phyloP scores from a whole-genome alignment of 2,888 invertebrate genomes.

The Tipula confusa region DNA sequence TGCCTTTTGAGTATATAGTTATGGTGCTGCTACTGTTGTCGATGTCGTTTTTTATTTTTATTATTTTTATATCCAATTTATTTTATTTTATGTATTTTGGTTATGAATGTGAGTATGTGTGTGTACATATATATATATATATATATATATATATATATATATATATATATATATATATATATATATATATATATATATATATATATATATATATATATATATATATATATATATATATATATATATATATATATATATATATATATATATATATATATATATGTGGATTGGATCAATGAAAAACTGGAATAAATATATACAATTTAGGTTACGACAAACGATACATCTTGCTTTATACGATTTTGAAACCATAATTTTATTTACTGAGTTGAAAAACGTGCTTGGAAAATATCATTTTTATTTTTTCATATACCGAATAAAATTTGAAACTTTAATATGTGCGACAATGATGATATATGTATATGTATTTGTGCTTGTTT shows the following conservation, averaged over 20 bases:
- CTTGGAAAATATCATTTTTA: too few relatives aligned
- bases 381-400: conserved; percentile 20
- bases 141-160: too few relatives aligned
- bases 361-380: background rate
- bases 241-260: too few relatives aligned
- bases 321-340: background rate
- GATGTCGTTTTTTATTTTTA: background rate
- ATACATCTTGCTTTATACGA: background rate
- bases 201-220: too few relatives aligned
- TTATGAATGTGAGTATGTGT: background rate
- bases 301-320: background rate
- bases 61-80: background rate
- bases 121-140: too few relatives aligned
- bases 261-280: too few relatives aligned
- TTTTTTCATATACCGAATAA: background rate
- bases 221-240: too few relatives aligned
- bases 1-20: background rate
- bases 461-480: background rate
- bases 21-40: background rate
- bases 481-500: background rate
- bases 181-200: too few relatives aligned
- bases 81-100: background rate
- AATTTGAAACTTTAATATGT: background rate
- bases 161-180: too few relatives aligned
- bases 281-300: background rate